Base-by-base conservation (phyloP, 2,888 invertebrate species). In the Hypomecis atomaria region DNA sequence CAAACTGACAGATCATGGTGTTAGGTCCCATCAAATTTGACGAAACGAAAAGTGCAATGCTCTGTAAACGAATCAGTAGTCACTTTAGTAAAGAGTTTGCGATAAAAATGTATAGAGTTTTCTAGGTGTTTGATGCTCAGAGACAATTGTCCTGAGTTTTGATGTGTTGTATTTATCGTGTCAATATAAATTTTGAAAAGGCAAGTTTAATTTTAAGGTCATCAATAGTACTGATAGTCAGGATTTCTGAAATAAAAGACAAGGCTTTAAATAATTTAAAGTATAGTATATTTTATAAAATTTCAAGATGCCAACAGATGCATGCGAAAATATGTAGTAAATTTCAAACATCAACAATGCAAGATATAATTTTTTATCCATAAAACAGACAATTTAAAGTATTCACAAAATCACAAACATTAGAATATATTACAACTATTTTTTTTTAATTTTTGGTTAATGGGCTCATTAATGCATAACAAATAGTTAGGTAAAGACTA, bases 251-350 rank as follows among this genome's bases (percentile, higher is more conserved):
- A 71, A 69, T 66, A 67, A 56, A 62, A 38, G 7, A 55, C 56
- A 56, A 44, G 37, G 54, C 36, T 45, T 55, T 34, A 43, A 61
- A 71, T 72, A 71, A 74, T 64, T 71, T 54, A 66, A 67, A 72
- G 36, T 44, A 11, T 36, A 74, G 69, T 71, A 68, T 71, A 71
- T 72, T 71, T 69, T 64, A 79, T 88, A 88, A 74, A 88, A 83
- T 86, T 85, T 87, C 61, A 81, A 87, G 68, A 72, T 68, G 67
- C 72, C 78, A 88, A 88, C 87, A 82, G 69, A 74, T 69, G 68
- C 66, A 74, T 69, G 68, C 66, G 73, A 78, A 82, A 77, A 81
- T 78, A n/a, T n/a, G n/a, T n/a, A 79, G 71, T 68, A 70, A 67
- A 62, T 69, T 71, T 72, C 71, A 73, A 71, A 76, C 67, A 71